Conservation (phyloP, 2,797 vertebrate species). For the Notoglanidium macrostoma region DNA sequence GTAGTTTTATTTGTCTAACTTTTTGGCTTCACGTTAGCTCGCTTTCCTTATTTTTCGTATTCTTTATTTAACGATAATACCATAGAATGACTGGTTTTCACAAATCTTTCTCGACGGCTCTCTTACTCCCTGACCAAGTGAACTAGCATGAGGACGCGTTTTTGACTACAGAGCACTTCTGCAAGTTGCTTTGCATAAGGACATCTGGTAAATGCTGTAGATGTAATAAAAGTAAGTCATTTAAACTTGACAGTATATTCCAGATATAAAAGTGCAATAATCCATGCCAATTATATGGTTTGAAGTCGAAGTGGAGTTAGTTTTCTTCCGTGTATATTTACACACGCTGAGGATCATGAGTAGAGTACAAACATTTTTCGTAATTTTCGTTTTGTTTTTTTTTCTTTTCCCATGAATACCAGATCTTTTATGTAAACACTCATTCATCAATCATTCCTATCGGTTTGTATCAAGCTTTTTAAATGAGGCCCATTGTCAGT, state of each 20-base stretch:
- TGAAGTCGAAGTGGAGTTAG: too few relatives aligned
- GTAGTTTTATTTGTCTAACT: neutral
- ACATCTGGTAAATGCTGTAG: neutral
- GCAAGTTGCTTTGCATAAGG: neutral
- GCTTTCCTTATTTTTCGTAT: neutral
- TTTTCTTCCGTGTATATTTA: too few relatives aligned
- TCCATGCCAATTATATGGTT: too few relatives aligned
- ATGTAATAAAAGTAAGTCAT: neutral
- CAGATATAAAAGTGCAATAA: neutral
- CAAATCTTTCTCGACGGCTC: neutral
- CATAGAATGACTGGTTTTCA: neutral
- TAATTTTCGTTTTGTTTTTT: too few relatives aligned
- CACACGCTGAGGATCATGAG: too few relatives aligned
- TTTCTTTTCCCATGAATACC: too few relatives aligned
- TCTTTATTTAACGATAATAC: neutral
- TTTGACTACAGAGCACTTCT: too few relatives aligned
- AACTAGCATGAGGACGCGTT: too few relatives aligned
- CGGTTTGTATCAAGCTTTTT: neutral
- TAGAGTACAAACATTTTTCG: too few relatives aligned
- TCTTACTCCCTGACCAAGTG: neutral
- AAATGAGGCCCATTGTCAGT: neutral
- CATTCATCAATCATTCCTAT: too few relatives aligned
- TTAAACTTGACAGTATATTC: neutral
- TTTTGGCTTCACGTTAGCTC: neutral
- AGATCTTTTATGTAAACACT: too few relatives aligned